phyloP scores from a whole-genome alignment of 2,888 invertebrate genomes.

The Amorpha juglandis region DNA sequence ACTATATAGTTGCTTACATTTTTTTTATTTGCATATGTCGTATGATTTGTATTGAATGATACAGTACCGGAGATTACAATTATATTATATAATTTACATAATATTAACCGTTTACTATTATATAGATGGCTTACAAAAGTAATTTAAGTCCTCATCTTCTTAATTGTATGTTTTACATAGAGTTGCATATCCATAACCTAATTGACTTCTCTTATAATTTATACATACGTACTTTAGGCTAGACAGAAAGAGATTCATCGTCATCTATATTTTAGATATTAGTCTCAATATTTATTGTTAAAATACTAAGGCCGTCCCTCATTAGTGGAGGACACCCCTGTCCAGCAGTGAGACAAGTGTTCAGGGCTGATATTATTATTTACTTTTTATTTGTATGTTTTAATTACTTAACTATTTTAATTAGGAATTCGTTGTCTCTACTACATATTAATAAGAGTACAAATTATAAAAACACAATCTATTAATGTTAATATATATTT shows the following conservation, averaged over 20 bases:
- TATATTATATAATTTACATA: background rate
- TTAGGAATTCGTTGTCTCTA: conserved; percentile 8
- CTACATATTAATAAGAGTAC: conserved; percentile 36
- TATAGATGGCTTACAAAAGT: background rate
- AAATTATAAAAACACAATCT: conserved; percentile 39
- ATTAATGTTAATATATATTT: conserved; percentile 27
- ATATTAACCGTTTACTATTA: too few relatives aligned
- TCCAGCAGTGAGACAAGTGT: background rate
- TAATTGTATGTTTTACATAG: background rate
- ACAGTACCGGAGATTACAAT: background rate
- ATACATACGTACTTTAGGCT: too few relatives aligned
- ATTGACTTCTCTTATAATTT: too few relatives aligned
- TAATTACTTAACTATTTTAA: background rate
- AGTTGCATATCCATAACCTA: background rate
- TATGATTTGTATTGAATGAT: background rate
- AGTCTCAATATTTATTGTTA: too few relatives aligned
- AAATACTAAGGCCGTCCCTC: too few relatives aligned
- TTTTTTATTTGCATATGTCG: background rate
- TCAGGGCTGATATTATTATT: background rate
- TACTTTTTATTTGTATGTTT: background rate
- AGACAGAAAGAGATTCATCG: too few relatives aligned
- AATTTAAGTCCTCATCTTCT: background rate
- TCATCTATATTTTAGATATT: too few relatives aligned
- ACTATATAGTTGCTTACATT: background rate
- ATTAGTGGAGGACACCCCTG: too few relatives aligned